Evolutionary conservation across 2,797 vertebrate genomes (phyloP).

Genomic region (Hydrolagus colliei): DNA sequence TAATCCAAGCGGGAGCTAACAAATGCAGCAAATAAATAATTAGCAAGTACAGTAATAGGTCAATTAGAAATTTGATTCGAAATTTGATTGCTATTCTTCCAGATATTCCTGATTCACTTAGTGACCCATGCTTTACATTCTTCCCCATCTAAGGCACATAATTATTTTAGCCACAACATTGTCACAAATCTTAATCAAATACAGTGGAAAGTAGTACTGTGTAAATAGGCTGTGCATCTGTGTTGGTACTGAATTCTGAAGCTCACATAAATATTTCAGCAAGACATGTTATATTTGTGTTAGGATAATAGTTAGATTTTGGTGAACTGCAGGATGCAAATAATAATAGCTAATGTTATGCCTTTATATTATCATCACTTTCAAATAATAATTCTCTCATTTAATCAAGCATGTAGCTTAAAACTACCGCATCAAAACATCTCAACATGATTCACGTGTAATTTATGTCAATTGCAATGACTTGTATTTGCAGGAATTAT

Average conservation of each 20-base stretch:
- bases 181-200: background rate
- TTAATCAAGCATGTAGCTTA: too few relatives aligned
- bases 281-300: too few relatives aligned
- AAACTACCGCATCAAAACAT: too few relatives aligned
- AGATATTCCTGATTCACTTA: background rate
- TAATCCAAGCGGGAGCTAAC: too few relatives aligned
- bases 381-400: too few relatives aligned
- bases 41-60: too few relatives aligned
- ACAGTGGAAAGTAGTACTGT: background rate
- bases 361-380: background rate
- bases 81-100: too few relatives aligned
- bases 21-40: too few relatives aligned
- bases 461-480: too few relatives aligned
- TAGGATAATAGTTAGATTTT: background rate
- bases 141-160: background rate
- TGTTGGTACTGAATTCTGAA: background rate
- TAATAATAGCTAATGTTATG: background rate
- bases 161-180: background rate
- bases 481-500: too few relatives aligned
- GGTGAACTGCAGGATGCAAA: background rate
- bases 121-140: background rate
- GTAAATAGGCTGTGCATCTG: background rate
- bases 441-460: too few relatives aligned
- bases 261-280: background rate
- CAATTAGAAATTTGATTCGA: too few relatives aligned